Conservation (phyloP, 2,888 invertebrate genomes). For the Ectobius pallidus region DNA sequence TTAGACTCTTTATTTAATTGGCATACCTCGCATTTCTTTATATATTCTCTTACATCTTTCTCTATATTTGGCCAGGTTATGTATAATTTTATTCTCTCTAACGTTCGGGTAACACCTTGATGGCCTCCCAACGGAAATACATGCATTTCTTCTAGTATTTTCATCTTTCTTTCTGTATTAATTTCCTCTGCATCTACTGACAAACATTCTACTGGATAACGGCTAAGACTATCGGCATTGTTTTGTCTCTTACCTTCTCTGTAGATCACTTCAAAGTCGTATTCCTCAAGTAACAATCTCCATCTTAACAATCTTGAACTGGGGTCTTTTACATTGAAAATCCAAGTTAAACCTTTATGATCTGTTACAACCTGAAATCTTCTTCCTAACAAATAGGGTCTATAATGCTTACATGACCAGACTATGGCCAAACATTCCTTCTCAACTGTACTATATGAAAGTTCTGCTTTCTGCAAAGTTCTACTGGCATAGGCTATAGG, state of each 20-base stretch:
- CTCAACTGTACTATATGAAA: not conserved
- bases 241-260: not conserved
- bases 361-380: not conserved
- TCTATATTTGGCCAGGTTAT: not conserved
- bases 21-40: not conserved
- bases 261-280: not conserved
- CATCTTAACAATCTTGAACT: not conserved
- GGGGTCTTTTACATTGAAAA: slow-evolving; percentile 2
- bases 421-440: not conserved
- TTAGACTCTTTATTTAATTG: not conserved
- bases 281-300: not conserved
- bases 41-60: not conserved
- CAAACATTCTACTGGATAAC: too few relatives aligned
- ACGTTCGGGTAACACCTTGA: not conserved
- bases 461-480: not conserved
- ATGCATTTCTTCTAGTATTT: not conserved
- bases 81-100: not conserved
- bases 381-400: not conserved
- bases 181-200: not conserved
- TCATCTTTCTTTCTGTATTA: not conserved
- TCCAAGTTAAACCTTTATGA: not conserved
- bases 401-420: not conserved
- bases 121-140: not conserved
- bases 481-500: not conserved
- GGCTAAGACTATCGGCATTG: not conserved